Evolutionary conservation across 2,888 invertebrate genomes (phyloP), one percentile per base, ranked within the genome.

Genomic region (Dryococelus australis): DNA sequence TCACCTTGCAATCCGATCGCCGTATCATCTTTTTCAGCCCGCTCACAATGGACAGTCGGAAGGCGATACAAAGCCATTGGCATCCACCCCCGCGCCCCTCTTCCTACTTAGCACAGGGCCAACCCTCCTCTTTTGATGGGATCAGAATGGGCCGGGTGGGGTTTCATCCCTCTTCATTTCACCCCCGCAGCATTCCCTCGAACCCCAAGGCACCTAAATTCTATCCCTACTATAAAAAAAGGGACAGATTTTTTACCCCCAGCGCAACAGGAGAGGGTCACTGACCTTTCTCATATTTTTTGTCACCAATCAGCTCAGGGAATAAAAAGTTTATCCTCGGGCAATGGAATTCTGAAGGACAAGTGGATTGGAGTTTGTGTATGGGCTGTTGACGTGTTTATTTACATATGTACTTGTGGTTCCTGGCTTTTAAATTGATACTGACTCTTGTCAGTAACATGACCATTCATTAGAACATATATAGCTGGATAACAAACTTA

Each of bases 91-190:
- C 65, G 4, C 35, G 35, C 51, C 51, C 51, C 65, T 16, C 24
- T 24, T 24, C 20, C 47, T 47, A n/a, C 12, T 65, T 65, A n/a
- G n/a, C 65, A 24, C 3, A 16, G 65, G n/a, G 16, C 65, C 24
- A 65, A 65, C 65, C n/a, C 65, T 65, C 65, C 65, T 3, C 16
- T 8, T n/a, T 65, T 65, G 65, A 65, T 65, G 65, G 65, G 65
- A 65, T 65, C 65, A 65, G 65, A 65, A 65, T 65, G 65, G 65
- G 65, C 65, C 65, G 65, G 65, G 65, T 65, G 65, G 65, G 65
- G 65, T 65, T 65, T 65, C 65, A 65, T n/a, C 65, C 65, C 65
- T 65, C 65, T 65, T 65, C 65, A n/a, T n/a, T 65, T 65, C 65
- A 65, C 65, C 65, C 65, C 65, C 65, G 65, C 65, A 65, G 65